Conservation (phyloP, 2,113 vertebrate species). For the Aramus guarauna region DNA sequence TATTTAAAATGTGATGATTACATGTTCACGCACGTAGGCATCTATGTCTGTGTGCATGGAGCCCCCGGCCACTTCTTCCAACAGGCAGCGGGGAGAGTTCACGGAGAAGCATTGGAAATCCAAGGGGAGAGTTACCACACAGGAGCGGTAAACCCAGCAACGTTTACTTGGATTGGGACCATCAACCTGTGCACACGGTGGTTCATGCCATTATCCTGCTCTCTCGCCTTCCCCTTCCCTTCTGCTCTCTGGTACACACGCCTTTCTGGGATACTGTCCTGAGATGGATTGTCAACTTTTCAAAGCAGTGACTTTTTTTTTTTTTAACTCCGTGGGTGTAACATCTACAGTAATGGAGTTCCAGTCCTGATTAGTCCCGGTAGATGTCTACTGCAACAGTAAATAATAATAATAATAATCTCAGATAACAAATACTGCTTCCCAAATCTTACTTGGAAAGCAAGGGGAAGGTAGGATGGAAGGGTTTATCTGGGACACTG, state of each 20-base stretch:
- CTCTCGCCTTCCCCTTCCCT: not conserved
- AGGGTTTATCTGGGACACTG: not conserved
- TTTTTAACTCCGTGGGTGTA: not conserved
- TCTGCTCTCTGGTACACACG: not conserved
- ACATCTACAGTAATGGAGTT: not conserved
- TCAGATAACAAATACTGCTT: not conserved
- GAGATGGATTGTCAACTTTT: not conserved
- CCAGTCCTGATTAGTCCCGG: not conserved
- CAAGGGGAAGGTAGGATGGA: not conserved
- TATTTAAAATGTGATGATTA: not conserved
- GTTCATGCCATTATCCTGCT: not conserved
- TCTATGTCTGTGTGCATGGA: not conserved
- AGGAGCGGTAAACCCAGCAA: not conserved
- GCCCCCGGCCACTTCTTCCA: slow-evolving; percentile 9
- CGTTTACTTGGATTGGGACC: not conserved
- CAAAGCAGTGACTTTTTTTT: not conserved
- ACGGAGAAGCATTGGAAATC: not conserved
- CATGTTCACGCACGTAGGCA: not conserved
- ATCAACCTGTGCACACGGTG: not conserved
- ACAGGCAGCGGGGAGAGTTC: not conserved
- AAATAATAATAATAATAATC: not conserved
- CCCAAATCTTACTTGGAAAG: not conserved
- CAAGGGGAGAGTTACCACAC: not conserved
- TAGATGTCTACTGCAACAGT: not conserved
- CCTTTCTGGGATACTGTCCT: not conserved